A percentile compares a stretch with the other conserved stretches of the same genome.
phyloP scores from a whole-genome alignment of 1,140 invertebrate species.

The Phocides pigmalion region DNA sequence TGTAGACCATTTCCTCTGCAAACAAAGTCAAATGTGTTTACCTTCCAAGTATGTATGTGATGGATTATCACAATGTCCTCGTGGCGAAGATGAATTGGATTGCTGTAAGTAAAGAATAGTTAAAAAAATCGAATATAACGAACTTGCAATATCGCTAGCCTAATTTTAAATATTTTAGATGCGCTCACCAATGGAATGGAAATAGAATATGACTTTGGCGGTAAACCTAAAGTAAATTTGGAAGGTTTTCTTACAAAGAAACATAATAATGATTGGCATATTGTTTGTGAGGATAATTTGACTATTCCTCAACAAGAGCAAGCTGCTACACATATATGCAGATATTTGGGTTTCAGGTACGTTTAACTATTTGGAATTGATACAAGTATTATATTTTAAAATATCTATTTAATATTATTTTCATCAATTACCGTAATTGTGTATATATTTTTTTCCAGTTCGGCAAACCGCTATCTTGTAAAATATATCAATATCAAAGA shows the following conservation, averaged over 20 bases:
- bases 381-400: too few species aligned
- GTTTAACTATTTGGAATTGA: not conserved
- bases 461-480: slow-evolving; percentile 65
- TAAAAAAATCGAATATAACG: not conserved
- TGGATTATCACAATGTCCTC: slow-evolving; percentile 86
- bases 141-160: too few species aligned
- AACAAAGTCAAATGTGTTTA: slow-evolving; percentile 85
- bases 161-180: slow-evolving; percentile 78
- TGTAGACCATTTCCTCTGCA: slow-evolving; percentile 84
- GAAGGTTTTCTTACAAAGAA: slow-evolving; percentile 86
- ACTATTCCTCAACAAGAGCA: slow-evolving; percentile 59
- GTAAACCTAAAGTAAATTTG: slow-evolving; percentile 83
- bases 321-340: slow-evolving; percentile 82
- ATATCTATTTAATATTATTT: too few species aligned
- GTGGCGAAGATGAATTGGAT: slow-evolving; percentile 89
- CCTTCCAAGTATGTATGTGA: slow-evolving; percentile 86
- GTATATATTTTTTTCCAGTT: slow-evolving; percentile 52
- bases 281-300: slow-evolving; percentile 84
- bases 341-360: slow-evolving; percentile 86
- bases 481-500: slow-evolving; percentile 71
- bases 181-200: slow-evolving; percentile 86
- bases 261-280: slow-evolving; percentile 84
- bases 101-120: slow-evolving; percentile 81
- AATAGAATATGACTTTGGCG: slow-evolving; percentile 84
- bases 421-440: too few species aligned